phyloP scores from a whole-genome alignment of 2,888 invertebrate genomes.

The Germaria angustata region DNA sequence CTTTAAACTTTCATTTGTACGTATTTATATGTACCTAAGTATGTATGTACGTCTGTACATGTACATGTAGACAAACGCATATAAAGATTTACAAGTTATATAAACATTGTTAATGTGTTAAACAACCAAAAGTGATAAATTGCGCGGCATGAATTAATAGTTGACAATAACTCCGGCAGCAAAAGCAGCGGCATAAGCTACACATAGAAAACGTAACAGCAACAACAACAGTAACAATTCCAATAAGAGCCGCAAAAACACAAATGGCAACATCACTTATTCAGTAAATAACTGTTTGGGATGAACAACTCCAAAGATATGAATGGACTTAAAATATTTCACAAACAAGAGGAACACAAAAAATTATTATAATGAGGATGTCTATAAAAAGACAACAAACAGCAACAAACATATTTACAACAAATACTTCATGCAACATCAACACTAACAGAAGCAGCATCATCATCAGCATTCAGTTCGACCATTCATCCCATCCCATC shows the following conservation, averaged over 20 bases:
- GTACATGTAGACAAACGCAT: neutral
- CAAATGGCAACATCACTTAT: slow-evolving; percentile 42
- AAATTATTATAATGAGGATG: slow-evolving; percentile 65
- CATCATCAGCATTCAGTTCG: slow-evolving; percentile 17
- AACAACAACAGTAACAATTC: slow-evolving; percentile 3
- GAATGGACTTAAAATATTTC: slow-evolving; percentile 61
- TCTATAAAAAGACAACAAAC: slow-evolving; percentile 51
- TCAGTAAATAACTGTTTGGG: slow-evolving; percentile 59
- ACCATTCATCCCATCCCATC: neutral
- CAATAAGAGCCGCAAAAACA: slow-evolving; percentile 38
- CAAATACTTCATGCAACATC: slow-evolving; percentile 44
- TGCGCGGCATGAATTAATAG: slow-evolving; percentile 77
- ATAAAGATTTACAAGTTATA: slow-evolving; percentile 39
- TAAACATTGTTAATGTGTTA: slow-evolving; percentile 72
- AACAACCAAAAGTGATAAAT: slow-evolving; percentile 78
- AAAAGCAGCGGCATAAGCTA: slow-evolving; percentile 37
- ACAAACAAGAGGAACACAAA: slow-evolving; percentile 35
- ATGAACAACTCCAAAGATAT: slow-evolving; percentile 56
- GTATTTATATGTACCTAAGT: too few species aligned
- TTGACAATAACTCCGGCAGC: slow-evolving; percentile 67
- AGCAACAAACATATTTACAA: slow-evolving; percentile 30
- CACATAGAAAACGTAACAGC: neutral
- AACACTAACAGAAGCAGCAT: slow-evolving; percentile 51
- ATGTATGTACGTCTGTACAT: neutral
- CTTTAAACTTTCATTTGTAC: slow-evolving; percentile 18